Conservation (phyloP, 2,113 vertebrate genomes). For the Atractosteus spatula region DNA sequence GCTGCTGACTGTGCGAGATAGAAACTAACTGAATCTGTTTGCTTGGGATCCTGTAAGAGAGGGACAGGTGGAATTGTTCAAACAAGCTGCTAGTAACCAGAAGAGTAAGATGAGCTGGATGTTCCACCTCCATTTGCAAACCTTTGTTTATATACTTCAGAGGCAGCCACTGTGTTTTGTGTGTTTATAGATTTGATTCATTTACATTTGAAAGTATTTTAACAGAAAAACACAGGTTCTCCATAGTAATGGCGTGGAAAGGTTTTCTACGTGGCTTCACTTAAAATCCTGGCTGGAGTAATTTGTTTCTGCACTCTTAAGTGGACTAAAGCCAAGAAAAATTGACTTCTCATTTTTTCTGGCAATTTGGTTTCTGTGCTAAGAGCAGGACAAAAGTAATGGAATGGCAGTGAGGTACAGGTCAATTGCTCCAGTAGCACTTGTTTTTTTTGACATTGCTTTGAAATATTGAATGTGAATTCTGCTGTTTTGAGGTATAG, state of each 20-base stretch:
- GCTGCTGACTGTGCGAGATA: too few relatives aligned
- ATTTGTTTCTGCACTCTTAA: conserved; percentile 4
- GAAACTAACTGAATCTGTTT: too few relatives aligned
- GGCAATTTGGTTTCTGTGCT: conserved; percentile 5
- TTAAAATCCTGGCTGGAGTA: conserved; percentile 22
- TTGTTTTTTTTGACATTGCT: neutral
- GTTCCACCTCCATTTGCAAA: too few relatives aligned
- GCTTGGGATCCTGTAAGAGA: too few relatives aligned
- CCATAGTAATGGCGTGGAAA: conserved; percentile 12
- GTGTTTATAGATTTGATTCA: too few relatives aligned
- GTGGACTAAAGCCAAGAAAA: conserved; percentile 9
- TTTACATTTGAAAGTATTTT: too few relatives aligned
- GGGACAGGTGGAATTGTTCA: too few relatives aligned
- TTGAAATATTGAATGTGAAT: neutral
- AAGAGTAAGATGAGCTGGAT: too few relatives aligned
- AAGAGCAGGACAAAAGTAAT: conserved; percentile 3
- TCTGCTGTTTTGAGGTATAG: conserved; percentile 9
- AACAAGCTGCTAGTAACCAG: too few relatives aligned
- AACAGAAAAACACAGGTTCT: neutral
- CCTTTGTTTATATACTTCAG: too few relatives aligned
- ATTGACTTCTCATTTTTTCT: conserved; percentile 12
- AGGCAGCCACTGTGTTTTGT: too few relatives aligned
- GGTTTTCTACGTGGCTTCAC: conserved; percentile 15
- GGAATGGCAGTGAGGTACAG: conserved; percentile 7
- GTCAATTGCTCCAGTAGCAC: conserved; percentile 12